Evolutionary conservation across 2,797 vertebrate genomes (phyloP), one percentile per base, ranked within the genome.

Genomic region (Mormyrus hasselquistii): DNA sequence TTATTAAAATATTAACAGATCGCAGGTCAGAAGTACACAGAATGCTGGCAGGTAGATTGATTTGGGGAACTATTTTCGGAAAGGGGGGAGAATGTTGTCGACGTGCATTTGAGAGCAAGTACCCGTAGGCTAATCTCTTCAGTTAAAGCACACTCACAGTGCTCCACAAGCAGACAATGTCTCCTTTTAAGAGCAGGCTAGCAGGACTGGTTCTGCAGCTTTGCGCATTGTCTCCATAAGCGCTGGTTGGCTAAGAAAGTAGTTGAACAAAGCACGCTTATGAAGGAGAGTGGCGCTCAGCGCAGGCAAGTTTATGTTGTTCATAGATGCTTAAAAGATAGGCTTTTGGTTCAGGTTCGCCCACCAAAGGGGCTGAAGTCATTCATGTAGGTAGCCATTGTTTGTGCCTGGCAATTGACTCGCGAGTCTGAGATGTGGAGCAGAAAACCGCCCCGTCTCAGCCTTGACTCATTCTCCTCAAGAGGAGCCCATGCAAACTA

Each of bases 181-280:
- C 91, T 38, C 91, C 91, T 94, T 91, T 90, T 92, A 55, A 90
- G 90, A 83, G 44, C 90, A 89, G 91, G 91, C 95, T 14, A 76
- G 95, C 90, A 92, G 9, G 92, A 96, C 96, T 92, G 92, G 96
- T 97, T 94, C 62, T 62, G 89, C 96, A n/a, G 90, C 95, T 93
- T 92, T 90, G 90, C 88, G 90, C 89, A 92, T 94, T 93, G 94
- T 94, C 90, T 93, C 89, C 90, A 92, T 85, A 92, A 93, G 92
- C 93, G 89, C 92, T 57, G 9, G 90, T 92, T 89, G 93, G 62
- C 55, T 86, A 92, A 73, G 88, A 90, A 49, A 90, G 55, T 91
- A 9, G 55, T 41, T 91, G 92, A 85, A 96, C 95, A 96, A 96
- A 94, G 94, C 93, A 89, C 88, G 88, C 50, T 47, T 90, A 57